phyloP scores from a whole-genome alignment of 2,797 vertebrate genomes.

The Nannoperca obscura region DNA sequence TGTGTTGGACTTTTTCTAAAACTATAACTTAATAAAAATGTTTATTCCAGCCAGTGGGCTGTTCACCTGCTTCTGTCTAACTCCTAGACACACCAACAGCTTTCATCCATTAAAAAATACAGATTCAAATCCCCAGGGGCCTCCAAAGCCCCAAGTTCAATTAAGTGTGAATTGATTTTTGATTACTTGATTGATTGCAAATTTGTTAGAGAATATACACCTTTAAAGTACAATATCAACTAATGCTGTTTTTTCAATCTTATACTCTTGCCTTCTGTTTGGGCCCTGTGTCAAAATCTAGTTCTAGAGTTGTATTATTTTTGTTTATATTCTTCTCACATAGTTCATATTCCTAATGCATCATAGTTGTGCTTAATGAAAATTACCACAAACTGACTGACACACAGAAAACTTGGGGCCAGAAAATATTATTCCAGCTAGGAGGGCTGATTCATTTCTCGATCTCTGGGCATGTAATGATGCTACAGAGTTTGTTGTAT shows the following conservation, averaged over 20 bases:
- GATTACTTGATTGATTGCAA: not conserved
- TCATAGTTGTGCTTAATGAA: not conserved
- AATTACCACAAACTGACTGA: not conserved
- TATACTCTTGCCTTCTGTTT: not conserved
- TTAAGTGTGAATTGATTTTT: not conserved
- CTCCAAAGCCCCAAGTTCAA: not conserved
- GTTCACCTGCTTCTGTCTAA: slow-evolving; percentile 4
- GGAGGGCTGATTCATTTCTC: not conserved
- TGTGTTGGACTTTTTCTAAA: slow-evolving; percentile 88
- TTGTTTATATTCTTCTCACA: not conserved
- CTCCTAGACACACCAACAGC: not conserved
- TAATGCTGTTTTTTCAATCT: too few species aligned
- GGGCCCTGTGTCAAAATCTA: not conserved
- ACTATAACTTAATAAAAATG: slow-evolving; percentile 88
- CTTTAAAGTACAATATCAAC: not conserved
- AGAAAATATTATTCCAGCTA: not conserved
- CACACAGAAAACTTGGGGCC: not conserved
- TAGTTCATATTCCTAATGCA: not conserved
- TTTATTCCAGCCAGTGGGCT: slow-evolving; percentile 71
- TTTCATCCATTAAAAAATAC: not conserved
- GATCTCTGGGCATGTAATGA: slow-evolving; percentile 1
- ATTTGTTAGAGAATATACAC: not conserved
- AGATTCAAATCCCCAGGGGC: not conserved
- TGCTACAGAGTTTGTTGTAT: not conserved
- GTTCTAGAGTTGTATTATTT: not conserved